A percentile compares a stretch with the other conserved stretches of the same genome.
Evolutionary conservation across 2,888 invertebrate species (phyloP).

Genomic region (Acheta domesticus): DNA sequence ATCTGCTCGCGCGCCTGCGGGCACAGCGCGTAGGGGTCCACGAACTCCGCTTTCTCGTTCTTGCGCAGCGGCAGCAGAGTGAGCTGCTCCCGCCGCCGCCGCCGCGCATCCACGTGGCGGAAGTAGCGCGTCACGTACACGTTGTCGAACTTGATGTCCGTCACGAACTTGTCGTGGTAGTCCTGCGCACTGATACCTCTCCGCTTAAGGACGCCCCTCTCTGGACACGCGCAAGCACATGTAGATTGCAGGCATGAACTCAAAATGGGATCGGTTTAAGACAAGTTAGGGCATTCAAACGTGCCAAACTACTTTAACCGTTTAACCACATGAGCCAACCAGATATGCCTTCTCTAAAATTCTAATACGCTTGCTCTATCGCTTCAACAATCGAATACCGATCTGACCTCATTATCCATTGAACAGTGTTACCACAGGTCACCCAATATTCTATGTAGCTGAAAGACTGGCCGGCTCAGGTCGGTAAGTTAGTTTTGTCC

Average conservation of each 20-base stretch:
- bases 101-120: slow-evolving; percentile 65
- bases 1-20: slow-evolving; percentile 47
- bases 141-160: slow-evolving; percentile 72
- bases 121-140: slow-evolving; percentile 77
- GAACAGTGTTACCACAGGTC: too few relatives aligned
- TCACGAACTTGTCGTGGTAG: slow-evolving; percentile 70
- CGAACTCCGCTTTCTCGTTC: slow-evolving; percentile 60
- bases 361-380: too few relatives aligned
- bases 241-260: background rate
- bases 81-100: slow-evolving; percentile 53
- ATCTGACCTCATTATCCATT: too few relatives aligned
- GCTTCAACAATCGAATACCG: too few relatives aligned
- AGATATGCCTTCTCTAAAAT: too few relatives aligned
- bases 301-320: too few relatives aligned
- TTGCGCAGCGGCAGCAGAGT: slow-evolving; percentile 73
- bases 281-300: too few relatives aligned
- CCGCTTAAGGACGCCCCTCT: background rate
- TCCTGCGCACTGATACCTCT: slow-evolving; percentile 52
- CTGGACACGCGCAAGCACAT: background rate
- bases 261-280: too few relatives aligned
- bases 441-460: too few relatives aligned
- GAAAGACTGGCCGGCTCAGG: too few relatives aligned
- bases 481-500: too few relatives aligned
- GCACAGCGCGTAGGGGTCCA: slow-evolving; percentile 54
- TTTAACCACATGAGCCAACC: too few relatives aligned